Evolutionary conservation across 1,140 invertebrate species (phyloP).

Genomic region (Ladona fulva): DNA sequence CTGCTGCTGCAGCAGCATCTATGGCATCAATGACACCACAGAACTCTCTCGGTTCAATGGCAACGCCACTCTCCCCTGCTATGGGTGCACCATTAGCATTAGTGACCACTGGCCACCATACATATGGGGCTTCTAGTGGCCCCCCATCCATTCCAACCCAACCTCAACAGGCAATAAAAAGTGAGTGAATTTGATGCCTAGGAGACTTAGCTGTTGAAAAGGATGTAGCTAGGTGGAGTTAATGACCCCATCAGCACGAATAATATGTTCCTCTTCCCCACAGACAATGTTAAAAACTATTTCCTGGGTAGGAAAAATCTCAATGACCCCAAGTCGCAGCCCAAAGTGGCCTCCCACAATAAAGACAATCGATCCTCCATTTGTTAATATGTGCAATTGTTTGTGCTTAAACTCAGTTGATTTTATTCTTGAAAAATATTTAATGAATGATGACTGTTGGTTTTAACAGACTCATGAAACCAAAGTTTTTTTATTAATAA

Average conservation of each 20-base stretch:
- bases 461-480: background rate
- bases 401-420: slow-evolving; percentile 1
- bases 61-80: background rate
- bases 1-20: background rate
- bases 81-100: background rate
- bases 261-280: no score
- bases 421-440: background rate
- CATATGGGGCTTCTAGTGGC: background rate
- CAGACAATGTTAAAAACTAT: no score
- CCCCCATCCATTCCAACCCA: background rate
- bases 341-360: no score
- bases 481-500: background rate
- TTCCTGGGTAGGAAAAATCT: no score
- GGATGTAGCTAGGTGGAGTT: no score
- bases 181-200: background rate
- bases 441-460: background rate
- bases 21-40: slow-evolving; percentile 11
- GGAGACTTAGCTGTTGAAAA: no score
- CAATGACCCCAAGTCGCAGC: no score
- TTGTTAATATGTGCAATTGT: slow-evolving; percentile 1
- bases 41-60: background rate
- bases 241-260: no score
- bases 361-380: slow-evolving; percentile 5
- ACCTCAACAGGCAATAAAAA: background rate
- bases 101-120: background rate